Conservation (phyloP, 2,113 vertebrate genomes). For the Halichoerus grypus region DNA sequence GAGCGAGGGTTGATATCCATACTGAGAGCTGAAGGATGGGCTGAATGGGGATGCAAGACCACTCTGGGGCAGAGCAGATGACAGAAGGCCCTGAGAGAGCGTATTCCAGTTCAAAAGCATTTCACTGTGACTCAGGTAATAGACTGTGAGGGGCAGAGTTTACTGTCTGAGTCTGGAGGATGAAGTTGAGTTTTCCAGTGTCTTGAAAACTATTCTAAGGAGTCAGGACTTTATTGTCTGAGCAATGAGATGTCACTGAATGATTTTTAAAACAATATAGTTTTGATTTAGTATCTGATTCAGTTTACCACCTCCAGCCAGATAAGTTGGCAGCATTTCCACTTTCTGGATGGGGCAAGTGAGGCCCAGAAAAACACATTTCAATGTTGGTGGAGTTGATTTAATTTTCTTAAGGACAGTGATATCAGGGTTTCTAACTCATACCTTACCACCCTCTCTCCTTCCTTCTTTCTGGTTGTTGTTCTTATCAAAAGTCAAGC, state of each 20-base stretch:
- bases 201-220: neutral
- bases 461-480: neutral
- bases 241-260: neutral
- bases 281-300: neutral
- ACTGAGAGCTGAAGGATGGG: neutral
- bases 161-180: neutral
- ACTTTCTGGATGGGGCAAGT: neutral
- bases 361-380: neutral
- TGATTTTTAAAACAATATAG: neutral
- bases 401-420: neutral
- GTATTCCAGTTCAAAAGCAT: neutral
- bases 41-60: neutral
- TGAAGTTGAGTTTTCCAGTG: neutral
- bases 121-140: neutral
- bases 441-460: neutral
- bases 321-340: neutral
- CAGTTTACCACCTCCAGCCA: fast-evolving
- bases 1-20: fast-evolving
- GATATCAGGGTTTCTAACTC: neutral
- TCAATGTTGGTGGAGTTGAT: neutral
- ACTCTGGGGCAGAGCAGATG: neutral
- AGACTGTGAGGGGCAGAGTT: too few relatives aligned
- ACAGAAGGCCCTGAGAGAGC: too few relatives aligned
- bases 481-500: slow-evolving; percentile 1
- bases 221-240: neutral